These are phyloP conservation scores for Acipenser transmontanus DNA, from an alignment of 2,797 vertebrate species.

Conservation along the genomic window DNA sequence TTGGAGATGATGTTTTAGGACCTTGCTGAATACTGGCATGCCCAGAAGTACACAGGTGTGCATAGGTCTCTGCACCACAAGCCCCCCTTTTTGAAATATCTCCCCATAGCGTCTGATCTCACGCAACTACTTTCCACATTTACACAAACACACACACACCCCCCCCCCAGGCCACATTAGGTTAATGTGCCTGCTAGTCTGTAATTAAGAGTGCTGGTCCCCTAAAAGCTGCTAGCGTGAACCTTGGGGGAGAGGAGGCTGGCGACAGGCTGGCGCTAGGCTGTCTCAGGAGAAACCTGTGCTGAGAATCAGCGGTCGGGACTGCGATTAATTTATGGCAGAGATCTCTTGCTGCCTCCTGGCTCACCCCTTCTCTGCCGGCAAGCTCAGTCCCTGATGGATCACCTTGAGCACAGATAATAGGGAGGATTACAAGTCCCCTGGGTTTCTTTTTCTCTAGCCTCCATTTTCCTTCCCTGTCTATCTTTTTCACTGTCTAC, in stretches of 20 bases:
- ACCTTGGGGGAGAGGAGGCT: slow-evolving; percentile 57
- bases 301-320: slow-evolving; percentile 25
- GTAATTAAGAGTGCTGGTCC: slow-evolving; percentile 46
- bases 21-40: too few relatives aligned
- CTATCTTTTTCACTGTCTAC: not conserved
- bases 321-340: slow-evolving; percentile 72
- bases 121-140: not conserved
- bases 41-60: too few relatives aligned
- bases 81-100: slow-evolving; percentile 46
- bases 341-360: slow-evolving; percentile 62
- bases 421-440: slow-evolving; percentile 30
- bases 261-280: slow-evolving; percentile 73
- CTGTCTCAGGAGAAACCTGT: slow-evolving; percentile 58
- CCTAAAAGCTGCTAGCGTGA: slow-evolving; percentile 56
- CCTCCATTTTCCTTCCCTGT: slow-evolving; percentile 34
- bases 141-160: not conserved
- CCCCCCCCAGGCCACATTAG: slow-evolving; percentile 19
- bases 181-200: not conserved
- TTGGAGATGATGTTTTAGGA: too few relatives aligned
- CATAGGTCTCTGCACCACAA: slow-evolving; percentile 36
- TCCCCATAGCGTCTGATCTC: slow-evolving; percentile 53
- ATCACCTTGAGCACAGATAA: slow-evolving; percentile 67
- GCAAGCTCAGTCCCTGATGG: slow-evolving; percentile 60
- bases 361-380: slow-evolving; percentile 42
- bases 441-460: slow-evolving; percentile 29